Evolutionary conservation across 2,797 vertebrate genomes (phyloP), one percentile per base, ranked within the genome.

Genomic region (Bufotes viridis): DNA sequence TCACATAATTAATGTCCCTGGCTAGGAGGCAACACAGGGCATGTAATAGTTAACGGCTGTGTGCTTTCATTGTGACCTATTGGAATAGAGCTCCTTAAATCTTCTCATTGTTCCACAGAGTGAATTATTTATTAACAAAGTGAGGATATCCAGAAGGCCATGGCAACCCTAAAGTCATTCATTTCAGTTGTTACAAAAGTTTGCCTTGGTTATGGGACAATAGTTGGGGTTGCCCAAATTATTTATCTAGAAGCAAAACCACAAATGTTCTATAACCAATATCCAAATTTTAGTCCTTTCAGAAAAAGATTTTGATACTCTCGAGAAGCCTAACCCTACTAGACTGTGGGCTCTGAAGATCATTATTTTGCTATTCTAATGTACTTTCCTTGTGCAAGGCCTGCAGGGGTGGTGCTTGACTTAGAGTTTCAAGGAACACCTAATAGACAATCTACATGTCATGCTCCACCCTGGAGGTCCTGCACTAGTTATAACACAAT

Each of bases 11-110:
- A 57, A 51, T 24, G 18, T 78, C 51, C 13, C 6, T 24, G 51
- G 51, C 12, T 17, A 42, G 42, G 79, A 65, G 79, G 79, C 61
- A 81, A n/a, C 26, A 42, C 76, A 58, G 22, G 69, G 57, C 69
- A 81, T 24, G 55, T 70, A 81, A 70, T 70, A 63, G 63, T 53
- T 85, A 85, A 76, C n/a, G 75, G 22, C 18, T 22, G 55, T 34
- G 11, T 51, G 72, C 72, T 55, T 82, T 51, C 65, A 82, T 57
- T 60, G 18, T 80, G 75, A 78, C 49, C 75, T 49, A 18, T 22
- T 51, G 55, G 76, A 26, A 15, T 78, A 57, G 26, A 57, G 75
- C 75, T 57, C 14, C 53, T 14, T 78, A 55, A 78, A 51, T 49
- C 76, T 22, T 57, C 55, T 55, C 76, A 78, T 78, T 55, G 76